phyloP scores from a whole-genome alignment of 2,888 invertebrate genomes.

The Tineola bisselliella region DNA sequence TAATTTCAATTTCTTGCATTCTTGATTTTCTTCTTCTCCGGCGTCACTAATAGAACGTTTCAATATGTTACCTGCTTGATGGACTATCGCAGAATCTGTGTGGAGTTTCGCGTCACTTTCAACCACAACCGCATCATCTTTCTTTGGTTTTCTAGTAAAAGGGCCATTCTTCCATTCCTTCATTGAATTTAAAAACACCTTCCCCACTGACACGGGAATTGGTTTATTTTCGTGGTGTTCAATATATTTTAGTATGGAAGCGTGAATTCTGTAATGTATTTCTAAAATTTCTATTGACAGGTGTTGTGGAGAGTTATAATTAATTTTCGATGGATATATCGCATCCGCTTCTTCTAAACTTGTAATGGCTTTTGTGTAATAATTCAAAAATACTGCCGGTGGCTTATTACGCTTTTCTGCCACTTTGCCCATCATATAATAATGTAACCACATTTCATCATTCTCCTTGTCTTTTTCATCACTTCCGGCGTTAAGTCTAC shows the following conservation, averaged over 20 bases:
- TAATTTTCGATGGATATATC: slow-evolving; percentile 86
- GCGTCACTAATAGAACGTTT: slow-evolving; percentile 59
- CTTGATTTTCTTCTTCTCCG: slow-evolving; percentile 51
- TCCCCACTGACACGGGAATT: slow-evolving; percentile 67
- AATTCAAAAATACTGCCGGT: slow-evolving; percentile 77
- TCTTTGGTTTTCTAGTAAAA: slow-evolving; percentile 44
- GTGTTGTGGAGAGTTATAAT: slow-evolving; percentile 83
- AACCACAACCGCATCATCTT: slow-evolving; percentile 23
- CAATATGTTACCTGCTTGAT: slow-evolving; percentile 54
- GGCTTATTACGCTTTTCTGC: slow-evolving; percentile 85
- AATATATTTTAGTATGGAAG: slow-evolving; percentile 87
- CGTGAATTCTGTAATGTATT: slow-evolving; percentile 84
- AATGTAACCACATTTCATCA: slow-evolving; percentile 92
- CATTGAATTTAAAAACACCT: slow-evolving; percentile 69
- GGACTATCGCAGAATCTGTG: slow-evolving; percentile 22
- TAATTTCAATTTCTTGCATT: slow-evolving; percentile 46
- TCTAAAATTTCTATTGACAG: slow-evolving; percentile 90
- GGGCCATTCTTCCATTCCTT: slow-evolving; percentile 57
- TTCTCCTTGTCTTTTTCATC: slow-evolving; percentile 66
- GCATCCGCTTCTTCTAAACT: slow-evolving; percentile 83
- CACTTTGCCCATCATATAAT: slow-evolving; percentile 96
- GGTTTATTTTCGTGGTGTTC: slow-evolving; percentile 79
- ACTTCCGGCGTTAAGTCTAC: slow-evolving; percentile 56
- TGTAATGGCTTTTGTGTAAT: slow-evolving; percentile 82
- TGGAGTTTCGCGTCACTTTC: slow-evolving; percentile 33